phyloP scores from a whole-genome alignment of 2,888 invertebrate species.

The Ellobium chinense region DNA sequence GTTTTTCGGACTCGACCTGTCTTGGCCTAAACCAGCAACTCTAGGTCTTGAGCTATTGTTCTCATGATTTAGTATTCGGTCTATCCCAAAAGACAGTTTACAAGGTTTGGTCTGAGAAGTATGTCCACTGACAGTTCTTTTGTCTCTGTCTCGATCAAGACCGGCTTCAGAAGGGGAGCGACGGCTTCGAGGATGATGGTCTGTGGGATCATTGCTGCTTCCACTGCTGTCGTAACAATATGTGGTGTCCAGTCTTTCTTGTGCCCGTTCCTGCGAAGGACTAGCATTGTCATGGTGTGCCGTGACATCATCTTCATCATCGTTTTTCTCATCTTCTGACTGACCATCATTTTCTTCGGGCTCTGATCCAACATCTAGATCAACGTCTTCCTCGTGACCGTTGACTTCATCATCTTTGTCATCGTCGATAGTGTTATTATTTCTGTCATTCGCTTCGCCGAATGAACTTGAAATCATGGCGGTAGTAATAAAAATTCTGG shows the following conservation, averaged over 20 bases:
- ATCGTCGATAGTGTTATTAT: conserved; percentile 18
- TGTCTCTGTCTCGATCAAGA: not conserved
- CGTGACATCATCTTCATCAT: not conserved
- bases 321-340: no score
- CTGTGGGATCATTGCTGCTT: no score
- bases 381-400: not conserved
- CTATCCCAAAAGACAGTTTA: conserved; percentile 33
- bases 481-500: not conserved
- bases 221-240: no score
- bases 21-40: not conserved
- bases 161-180: not conserved
- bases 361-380: not conserved
- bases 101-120: conserved; percentile 1
- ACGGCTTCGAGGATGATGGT: no score
- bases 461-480: conserved; percentile 9
- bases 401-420: not conserved
- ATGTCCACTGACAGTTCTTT: not conserved
- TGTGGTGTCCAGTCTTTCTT: no score
- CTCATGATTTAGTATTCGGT: conserved; percentile 25
- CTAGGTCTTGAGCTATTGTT: no score
- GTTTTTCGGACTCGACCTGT: not conserved
- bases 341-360: no score
- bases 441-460: not conserved
- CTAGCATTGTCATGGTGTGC: not conserved
- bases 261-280: no score